Base-by-base conservation (phyloP, 2,888 invertebrate species). In the Chirona hameri region DNA sequence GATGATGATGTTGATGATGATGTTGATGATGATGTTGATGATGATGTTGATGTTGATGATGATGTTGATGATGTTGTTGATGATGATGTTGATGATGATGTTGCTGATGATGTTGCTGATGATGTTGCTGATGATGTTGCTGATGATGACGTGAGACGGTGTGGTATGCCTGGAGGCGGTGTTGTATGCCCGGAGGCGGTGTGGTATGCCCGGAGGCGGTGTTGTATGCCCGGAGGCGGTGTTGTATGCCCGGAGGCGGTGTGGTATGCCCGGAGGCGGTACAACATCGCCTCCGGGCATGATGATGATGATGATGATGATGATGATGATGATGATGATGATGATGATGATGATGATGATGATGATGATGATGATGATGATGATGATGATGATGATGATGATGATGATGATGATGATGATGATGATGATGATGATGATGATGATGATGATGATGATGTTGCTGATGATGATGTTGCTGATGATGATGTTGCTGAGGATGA, bases 21-120 rank as follows among this genome's bases (percentile, higher is more conserved):
- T 5, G 82, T 80, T 79, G 81, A 2, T 27, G 31, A 82, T 79
- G 81, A 82, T 5, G 82, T 80, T 29, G 82, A 81, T 79, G 5
- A 3, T 79, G 82, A 82, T 79, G 81, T 80, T 29, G 82, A 81
- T 5, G 5, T 4, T 79, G 82, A 81, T 5, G 82, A 82, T 3
- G 82, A 81, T 29, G 82, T 4, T 81, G 81, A 81, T 81, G 82
- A 81, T 81, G 82, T 3, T 81, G 82, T 80, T 81, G 82, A 82
- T 81, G 82, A 81, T 82, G 82, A 81, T 81, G 82, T 80, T 81
- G 81, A 81, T 81, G 82, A n/a, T n/a, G n/a, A n/a, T n/a, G n/a
- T n/a, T n/a, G n/a, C n/a, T n/a, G n/a, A n/a, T n/a, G n/a, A n/a
- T n/a, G n/a, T n/a, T n/a, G n/a, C n/a, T n/a, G n/a, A n/a, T n/a